Conservation (phyloP, 2,797 vertebrate species). For the Hyperoplus immaculatus region DNA sequence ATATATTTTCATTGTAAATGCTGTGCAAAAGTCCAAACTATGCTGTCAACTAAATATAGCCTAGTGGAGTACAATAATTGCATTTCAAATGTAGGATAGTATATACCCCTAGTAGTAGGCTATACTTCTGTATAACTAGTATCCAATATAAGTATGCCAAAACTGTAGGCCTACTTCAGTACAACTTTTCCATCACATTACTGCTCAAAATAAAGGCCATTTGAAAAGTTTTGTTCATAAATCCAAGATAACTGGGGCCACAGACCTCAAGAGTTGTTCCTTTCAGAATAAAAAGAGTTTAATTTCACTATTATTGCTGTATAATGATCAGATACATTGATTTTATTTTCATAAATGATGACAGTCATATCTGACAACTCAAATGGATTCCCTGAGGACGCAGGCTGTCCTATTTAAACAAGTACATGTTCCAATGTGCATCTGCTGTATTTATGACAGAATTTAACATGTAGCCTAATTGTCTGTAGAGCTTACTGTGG, state of each 20-base stretch:
- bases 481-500: neutral
- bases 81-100: neutral
- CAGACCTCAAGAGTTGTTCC: neutral
- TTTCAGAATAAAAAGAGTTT: neutral
- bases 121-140: neutral
- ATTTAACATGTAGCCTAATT: neutral
- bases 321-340: neutral
- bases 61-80: neutral
- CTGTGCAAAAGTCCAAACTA: neutral
- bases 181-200: neutral
- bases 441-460: neutral
- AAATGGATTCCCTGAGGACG: neutral
- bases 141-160: constrained; percentile 1
- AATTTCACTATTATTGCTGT: neutral
- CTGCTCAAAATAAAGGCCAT: neutral
- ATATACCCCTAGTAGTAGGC: neutral
- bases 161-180: neutral
- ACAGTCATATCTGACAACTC: constrained; percentile 10
- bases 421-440: neutral
- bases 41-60: neutral
- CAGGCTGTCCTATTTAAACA: neutral
- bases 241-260: neutral
- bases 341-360: neutral
- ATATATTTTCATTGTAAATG: neutral
- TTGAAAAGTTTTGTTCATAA: neutral